Evolutionary conservation across 2,113 vertebrate genomes (phyloP).

Genomic region (Uropsilus gracilis): DNA sequence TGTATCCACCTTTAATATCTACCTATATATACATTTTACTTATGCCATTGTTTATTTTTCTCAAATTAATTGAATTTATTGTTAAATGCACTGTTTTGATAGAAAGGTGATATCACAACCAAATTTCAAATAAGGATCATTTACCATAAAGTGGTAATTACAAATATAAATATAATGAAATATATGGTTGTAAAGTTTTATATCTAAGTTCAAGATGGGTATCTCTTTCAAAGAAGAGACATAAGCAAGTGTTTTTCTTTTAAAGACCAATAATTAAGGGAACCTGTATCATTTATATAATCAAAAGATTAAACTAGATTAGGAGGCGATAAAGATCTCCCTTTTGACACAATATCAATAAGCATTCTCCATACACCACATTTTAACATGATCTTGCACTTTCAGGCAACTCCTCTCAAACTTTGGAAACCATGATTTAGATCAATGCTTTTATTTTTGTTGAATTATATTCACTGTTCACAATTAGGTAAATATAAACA

Average conservation of each 20-base stretch:
- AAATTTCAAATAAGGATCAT: background rate
- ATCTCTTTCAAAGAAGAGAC: background rate
- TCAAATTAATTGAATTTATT: background rate
- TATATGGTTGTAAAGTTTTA: background rate
- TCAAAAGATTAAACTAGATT: background rate
- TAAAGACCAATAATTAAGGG: background rate
- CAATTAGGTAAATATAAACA: background rate
- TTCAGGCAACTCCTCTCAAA: background rate
- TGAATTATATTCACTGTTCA: background rate
- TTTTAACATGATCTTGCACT: background rate
- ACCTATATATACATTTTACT: background rate
- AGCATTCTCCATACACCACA: background rate
- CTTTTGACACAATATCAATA: background rate
- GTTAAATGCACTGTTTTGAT: background rate
- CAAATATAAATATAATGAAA: background rate
- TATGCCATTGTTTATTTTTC: background rate
- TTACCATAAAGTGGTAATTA: background rate
- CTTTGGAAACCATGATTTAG: background rate
- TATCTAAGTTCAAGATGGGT: background rate
- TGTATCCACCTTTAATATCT: background rate
- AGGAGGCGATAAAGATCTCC: background rate
- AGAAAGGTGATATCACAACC: background rate
- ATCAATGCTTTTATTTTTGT: background rate
- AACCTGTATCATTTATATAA: background rate
- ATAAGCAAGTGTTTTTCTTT: background rate